Percentiles rank a stretch among this genome's conserved stretches.
These are phyloP conservation scores for Mastomys natalensis DNA, from an alignment of 2,113 vertebrate genomes.

Conservation along the genomic window DNA sequence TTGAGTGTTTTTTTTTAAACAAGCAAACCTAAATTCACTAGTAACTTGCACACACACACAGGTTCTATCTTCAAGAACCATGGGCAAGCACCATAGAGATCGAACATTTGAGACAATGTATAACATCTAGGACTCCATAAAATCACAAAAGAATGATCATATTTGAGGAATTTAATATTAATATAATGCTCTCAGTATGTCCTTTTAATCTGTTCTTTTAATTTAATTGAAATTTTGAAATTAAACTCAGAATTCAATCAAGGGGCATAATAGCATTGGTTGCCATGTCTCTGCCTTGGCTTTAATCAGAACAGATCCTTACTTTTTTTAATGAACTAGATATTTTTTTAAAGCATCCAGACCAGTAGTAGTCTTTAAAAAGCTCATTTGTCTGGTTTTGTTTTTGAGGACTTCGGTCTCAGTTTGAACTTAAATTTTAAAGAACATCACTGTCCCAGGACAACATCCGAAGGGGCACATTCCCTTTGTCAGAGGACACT, in stretches of 20 bases:
- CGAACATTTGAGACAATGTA: not conserved
- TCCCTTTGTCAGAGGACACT: too few relatives aligned
- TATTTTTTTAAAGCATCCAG: not conserved
- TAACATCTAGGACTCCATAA: not conserved
- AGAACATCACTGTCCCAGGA: too few relatives aligned
- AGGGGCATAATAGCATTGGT: conserved; percentile 15
- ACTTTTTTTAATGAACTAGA: not conserved
- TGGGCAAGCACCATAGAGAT: not conserved
- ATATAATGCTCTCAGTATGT: not conserved
- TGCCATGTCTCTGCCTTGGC: not conserved
- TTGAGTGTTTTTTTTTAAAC: not conserved
- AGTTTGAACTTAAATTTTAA: too few relatives aligned
- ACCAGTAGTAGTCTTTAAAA: conserved; percentile 13
- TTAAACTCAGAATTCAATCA: not conserved
- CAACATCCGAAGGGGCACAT: too few relatives aligned
- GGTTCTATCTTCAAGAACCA: not conserved
- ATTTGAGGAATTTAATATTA: conserved; percentile 31
- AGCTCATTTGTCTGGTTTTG: not conserved
- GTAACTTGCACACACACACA: not conserved
- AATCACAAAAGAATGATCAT: not conserved
- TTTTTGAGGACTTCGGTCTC: too few relatives aligned
- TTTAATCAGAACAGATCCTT: conserved; percentile 12
- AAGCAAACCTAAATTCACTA: not conserved
- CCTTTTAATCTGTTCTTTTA: not conserved
- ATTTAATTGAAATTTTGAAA: not conserved